These are phyloP conservation scores for Chionomys nivalis DNA, from an alignment of 2,113 vertebrate species.

Conservation along the genomic window DNA sequence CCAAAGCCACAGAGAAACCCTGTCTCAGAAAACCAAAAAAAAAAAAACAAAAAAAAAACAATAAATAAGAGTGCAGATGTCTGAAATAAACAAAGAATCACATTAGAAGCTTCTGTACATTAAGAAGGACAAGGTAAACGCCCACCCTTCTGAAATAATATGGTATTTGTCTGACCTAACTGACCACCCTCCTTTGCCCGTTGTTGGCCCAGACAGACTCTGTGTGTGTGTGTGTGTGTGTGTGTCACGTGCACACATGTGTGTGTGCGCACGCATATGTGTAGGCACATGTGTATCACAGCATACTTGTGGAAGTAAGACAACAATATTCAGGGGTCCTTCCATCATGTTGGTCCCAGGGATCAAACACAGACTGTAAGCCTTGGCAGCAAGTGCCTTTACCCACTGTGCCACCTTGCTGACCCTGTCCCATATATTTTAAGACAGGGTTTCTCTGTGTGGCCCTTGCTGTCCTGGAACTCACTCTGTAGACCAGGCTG, in stretches of 20 bases:
- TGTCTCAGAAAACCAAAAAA: too few relatives aligned
- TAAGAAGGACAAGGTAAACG: neutral
- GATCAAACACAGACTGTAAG: neutral
- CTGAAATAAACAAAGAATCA: conserved; percentile 15
- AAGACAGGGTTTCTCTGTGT: neutral
- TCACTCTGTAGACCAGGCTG: neutral
- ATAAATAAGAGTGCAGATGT: neutral
- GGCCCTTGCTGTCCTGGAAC: neutral
- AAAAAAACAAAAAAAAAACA: too few relatives aligned
- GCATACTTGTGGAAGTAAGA: neutral
- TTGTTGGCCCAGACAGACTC: neutral
- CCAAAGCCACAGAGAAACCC: too few relatives aligned
- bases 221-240: neutral
- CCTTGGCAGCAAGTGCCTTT: neutral
- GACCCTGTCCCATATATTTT: neutral
- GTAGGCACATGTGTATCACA: neutral
- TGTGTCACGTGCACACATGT: neutral
- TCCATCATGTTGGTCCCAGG: neutral
- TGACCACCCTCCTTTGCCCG: neutral
- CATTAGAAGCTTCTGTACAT: neutral
- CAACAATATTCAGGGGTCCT: neutral
- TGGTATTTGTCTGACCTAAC: neutral
- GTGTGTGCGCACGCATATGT: neutral
- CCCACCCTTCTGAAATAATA: neutral
- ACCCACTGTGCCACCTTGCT: neutral